These are phyloP conservation scores for Oreohelix idahoensis DNA, from an alignment of 1,140 invertebrate species.

Conservation along the genomic window DNA sequence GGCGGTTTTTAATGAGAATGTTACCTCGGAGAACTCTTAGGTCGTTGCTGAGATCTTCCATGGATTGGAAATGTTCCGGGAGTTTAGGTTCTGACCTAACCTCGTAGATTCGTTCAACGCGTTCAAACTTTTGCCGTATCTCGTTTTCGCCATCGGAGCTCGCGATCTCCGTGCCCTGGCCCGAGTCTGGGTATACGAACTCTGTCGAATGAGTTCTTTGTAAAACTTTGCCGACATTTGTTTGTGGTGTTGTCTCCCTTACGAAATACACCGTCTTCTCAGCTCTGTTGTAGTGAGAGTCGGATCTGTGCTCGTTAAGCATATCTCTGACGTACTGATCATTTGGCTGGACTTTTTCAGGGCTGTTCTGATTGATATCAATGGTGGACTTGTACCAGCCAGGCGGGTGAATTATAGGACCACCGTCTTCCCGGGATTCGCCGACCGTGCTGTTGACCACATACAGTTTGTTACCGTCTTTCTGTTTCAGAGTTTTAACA, in stretches of 20 bases:
- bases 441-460: slow-evolving; percentile 32
- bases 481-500: slow-evolving; percentile 15
- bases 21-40: slow-evolving; percentile 59
- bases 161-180: slow-evolving; percentile 22
- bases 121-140: slow-evolving; percentile 25
- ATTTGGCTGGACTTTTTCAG: neutral
- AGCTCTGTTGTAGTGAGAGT: slow-evolving; percentile 6
- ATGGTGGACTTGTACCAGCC: slow-evolving; percentile 36
- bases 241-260: neutral
- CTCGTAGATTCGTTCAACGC: slow-evolving; percentile 40
- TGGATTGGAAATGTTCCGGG: slow-evolving; percentile 21
- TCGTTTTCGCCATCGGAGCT: slow-evolving; percentile 41
- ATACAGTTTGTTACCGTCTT: slow-evolving; percentile 23
- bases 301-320: neutral
- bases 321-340: neutral
- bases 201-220: neutral
- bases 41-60: slow-evolving; percentile 41
- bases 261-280: slow-evolving; percentile 37
- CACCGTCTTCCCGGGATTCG: neutral
- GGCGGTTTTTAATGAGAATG: slow-evolving; percentile 61
- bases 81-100: slow-evolving; percentile 13
- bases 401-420: neutral
- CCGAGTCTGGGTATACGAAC: slow-evolving; percentile 34
- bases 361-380: slow-evolving; percentile 27
- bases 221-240: neutral